Conservation (phyloP, 2,113 vertebrate species). For the Rhea pennata region DNA sequence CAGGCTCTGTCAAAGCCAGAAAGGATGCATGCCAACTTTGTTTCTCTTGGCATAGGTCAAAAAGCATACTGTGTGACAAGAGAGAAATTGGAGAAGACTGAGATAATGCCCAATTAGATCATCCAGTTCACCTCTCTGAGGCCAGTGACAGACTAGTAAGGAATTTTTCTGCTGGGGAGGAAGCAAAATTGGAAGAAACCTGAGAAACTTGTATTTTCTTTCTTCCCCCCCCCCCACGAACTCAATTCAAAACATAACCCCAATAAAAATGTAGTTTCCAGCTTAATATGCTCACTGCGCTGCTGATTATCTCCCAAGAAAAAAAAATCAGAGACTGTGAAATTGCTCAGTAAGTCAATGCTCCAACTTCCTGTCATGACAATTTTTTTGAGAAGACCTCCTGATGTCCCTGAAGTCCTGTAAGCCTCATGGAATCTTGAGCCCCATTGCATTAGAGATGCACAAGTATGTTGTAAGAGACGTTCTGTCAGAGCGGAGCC, state of each 20-base stretch:
- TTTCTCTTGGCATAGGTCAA: slow-evolving; percentile 72
- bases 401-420: background rate
- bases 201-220: background rate
- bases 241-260: background rate
- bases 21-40: slow-evolving; percentile 59
- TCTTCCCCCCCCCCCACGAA: background rate
- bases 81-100: slow-evolving; percentile 65
- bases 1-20: slow-evolving; percentile 62
- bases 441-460: background rate
- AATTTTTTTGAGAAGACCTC: background rate
- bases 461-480: background rate
- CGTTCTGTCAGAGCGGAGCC: background rate
- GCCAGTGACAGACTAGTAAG: slow-evolving; percentile 26
- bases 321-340: background rate
- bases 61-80: slow-evolving; percentile 67
- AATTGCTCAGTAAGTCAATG: background rate
- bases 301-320: background rate
- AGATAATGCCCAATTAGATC: slow-evolving; percentile 70
- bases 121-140: slow-evolving; percentile 60
- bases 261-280: background rate
- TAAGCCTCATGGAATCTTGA: background rate
- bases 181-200: background rate
- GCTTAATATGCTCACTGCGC: background rate
- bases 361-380: background rate
- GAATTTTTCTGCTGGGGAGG: background rate